phyloP scores from a whole-genome alignment of 2,113 vertebrate genomes.

The Polyodon spathula region DNA sequence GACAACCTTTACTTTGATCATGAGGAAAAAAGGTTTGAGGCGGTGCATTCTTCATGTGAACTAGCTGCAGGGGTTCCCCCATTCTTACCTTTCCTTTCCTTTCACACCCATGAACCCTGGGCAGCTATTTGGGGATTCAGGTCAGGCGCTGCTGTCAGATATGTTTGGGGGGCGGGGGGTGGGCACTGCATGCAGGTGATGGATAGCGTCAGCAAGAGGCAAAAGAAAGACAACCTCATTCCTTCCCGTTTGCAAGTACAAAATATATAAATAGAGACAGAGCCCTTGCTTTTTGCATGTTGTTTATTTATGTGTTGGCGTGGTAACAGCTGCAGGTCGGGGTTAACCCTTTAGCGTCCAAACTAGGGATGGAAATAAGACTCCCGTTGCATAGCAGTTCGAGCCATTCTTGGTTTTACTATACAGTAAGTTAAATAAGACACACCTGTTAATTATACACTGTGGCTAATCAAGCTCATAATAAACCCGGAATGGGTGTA shows the following conservation, averaged over 20 bases:
- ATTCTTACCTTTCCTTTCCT: slow-evolving; percentile 39
- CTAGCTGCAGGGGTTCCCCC: slow-evolving; percentile 37
- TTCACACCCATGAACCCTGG: slow-evolving; percentile 28
- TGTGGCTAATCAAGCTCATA: too few species aligned
- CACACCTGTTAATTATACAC: too few species aligned
- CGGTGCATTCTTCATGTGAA: slow-evolving; percentile 38
- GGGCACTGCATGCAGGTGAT: slow-evolving; percentile 17
- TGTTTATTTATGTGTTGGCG: too few species aligned
- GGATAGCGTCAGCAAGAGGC: slow-evolving; percentile 23
- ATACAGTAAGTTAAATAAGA: too few species aligned
- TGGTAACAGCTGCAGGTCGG: too few species aligned
- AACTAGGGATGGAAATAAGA: too few species aligned
- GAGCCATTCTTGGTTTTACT: too few species aligned
- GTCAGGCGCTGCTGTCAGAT: slow-evolving; percentile 9
- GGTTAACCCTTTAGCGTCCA: too few species aligned
- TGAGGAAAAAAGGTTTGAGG: slow-evolving; percentile 15
- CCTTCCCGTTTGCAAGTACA: slow-evolving; percentile 32
- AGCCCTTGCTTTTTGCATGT: too few species aligned
- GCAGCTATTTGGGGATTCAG: slow-evolving; percentile 7
- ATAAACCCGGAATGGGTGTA: too few species aligned
- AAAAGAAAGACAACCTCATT: slow-evolving; percentile 36
- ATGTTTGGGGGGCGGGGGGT: slow-evolving; percentile 19
- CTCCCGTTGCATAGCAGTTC: too few species aligned
- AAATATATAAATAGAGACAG: too few species aligned
- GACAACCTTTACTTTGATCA: slow-evolving; percentile 19